A percentile compares a stretch with the other conserved stretches of the same genome.
These are phyloP conservation scores for Panagrolaimus sp. DNA, from an alignment of 1,140 invertebrate species.

Conservation along the genomic window DNA sequence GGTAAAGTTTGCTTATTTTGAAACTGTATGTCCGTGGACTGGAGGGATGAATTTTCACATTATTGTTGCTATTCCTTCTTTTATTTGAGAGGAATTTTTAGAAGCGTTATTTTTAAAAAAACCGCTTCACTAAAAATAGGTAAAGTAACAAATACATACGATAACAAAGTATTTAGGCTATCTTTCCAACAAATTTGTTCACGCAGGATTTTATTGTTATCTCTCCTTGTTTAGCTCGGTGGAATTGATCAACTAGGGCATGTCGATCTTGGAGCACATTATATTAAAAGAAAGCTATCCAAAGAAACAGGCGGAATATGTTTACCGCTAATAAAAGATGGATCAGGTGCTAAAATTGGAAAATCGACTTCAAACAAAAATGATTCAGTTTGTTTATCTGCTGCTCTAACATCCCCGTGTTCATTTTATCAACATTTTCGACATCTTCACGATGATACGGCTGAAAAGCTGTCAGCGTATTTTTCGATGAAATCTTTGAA, in stretches of 20 bases:
- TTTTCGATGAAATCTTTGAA: conserved; percentile 36
- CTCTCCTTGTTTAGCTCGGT: conserved; percentile 68
- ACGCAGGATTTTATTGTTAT: conserved; percentile 59
- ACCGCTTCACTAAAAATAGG: too few relatives aligned
- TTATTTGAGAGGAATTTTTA: too few relatives aligned
- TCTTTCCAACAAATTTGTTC: conserved; percentile 73
- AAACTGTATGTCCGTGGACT: too few relatives aligned
- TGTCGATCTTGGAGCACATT: conserved; percentile 72
- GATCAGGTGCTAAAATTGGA: conserved; percentile 87
- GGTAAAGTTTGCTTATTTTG: too few relatives aligned
- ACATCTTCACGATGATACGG: conserved; percentile 50
- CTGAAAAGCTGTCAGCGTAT: conserved; percentile 31
- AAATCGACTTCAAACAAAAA: conserved; percentile 67
- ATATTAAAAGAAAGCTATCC: conserved; percentile 64
- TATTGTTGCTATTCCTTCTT: too few relatives aligned
- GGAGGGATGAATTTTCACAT: too few relatives aligned
- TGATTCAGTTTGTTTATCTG: conserved; percentile 74
- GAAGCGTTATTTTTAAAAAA: too few relatives aligned
- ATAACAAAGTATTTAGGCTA: conserved; percentile 71
- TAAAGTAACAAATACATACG: too few relatives aligned
- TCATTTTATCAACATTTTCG: conserved; percentile 74
- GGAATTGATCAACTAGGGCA: conserved; percentile 75
- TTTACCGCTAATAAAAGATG: conserved; percentile 77
- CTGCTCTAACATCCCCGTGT: conserved; percentile 75
- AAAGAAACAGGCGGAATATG: conserved; percentile 42